Percentiles rank a stretch among this genome's conserved stretches.
These are phyloP conservation scores for Pocota personata DNA, from an alignment of 2,888 invertebrate genomes.

Conservation along the genomic window DNA sequence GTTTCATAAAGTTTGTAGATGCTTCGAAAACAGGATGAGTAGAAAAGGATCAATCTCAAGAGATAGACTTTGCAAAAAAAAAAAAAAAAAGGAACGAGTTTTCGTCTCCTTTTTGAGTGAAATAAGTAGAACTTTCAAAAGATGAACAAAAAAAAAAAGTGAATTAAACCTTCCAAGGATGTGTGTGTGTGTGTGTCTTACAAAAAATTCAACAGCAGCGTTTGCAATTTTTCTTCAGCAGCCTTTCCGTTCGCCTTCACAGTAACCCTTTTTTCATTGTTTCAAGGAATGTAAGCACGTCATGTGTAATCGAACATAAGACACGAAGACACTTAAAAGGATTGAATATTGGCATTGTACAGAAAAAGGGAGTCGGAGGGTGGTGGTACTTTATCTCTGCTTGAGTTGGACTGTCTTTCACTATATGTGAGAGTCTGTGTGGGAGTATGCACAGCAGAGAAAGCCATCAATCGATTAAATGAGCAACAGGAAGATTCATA, in stretches of 20 bases:
- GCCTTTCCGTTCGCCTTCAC: background rate
- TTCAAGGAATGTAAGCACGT: conserved; percentile 68
- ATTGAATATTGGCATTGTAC: conserved; percentile 68
- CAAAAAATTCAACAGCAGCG: conserved; percentile 35
- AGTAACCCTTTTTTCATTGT: conserved; percentile 66
- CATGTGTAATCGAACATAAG: conserved; percentile 70
- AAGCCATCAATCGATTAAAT: conserved; percentile 72
- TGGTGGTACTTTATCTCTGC: conserved; percentile 18
- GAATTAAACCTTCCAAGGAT: conserved; percentile 67
- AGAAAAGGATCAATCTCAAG: conserved; percentile 57
- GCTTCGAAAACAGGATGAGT: conserved; percentile 32
- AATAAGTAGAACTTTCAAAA: conserved; percentile 56
- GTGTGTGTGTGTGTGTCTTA: background rate
- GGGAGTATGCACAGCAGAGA: background rate
- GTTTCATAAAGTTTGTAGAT: conserved; percentile 40
- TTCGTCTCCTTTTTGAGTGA: conserved; percentile 27
- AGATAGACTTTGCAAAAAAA: conserved; percentile 4
- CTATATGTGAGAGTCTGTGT: background rate
- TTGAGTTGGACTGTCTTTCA: background rate
- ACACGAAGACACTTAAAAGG: conserved; percentile 71
- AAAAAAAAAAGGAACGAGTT: conserved; percentile 17
- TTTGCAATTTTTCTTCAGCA: conserved; percentile 51
- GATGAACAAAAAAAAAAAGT: background rate
- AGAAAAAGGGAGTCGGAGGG: background rate
- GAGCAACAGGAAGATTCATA: conserved; percentile 72